Conservation (phyloP, 2,797 vertebrate species). For the Telmatherina bonti region DNA sequence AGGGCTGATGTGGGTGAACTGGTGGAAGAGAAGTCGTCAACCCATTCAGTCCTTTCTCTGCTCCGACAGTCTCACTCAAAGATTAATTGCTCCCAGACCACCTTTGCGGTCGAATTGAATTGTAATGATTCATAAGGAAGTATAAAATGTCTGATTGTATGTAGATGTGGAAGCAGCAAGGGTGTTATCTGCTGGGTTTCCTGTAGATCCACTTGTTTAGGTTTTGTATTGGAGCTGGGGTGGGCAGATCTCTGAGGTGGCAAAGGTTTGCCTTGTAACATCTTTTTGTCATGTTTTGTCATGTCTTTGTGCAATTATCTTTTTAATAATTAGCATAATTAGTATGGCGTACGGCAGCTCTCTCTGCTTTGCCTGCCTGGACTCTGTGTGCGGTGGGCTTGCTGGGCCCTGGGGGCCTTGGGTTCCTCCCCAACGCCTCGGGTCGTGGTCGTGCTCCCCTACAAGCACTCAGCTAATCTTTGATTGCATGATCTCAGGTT, state of each 20-base stretch:
- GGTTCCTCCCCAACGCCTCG: too few species aligned
- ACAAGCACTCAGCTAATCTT: too few species aligned
- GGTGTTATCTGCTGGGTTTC: conserved; percentile 47
- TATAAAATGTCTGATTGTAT: conserved; percentile 69
- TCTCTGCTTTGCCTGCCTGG: too few species aligned
- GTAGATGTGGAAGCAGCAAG: conserved; percentile 51
- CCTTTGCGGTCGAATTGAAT: conserved; percentile 76
- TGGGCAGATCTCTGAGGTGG: background rate
- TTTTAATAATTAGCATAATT: too few species aligned
- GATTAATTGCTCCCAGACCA: conserved; percentile 79
- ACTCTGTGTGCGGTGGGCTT: too few species aligned
- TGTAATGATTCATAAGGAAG: conserved; percentile 78
- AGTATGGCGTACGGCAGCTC: too few species aligned
- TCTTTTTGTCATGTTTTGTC: background rate
- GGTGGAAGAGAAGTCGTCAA: conserved; percentile 70
- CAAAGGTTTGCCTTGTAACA: background rate
- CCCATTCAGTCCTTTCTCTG: conserved; percentile 69
- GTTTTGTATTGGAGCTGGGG: conserved; percentile 37
- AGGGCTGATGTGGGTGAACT: conserved; percentile 76
- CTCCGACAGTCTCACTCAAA: conserved; percentile 62
- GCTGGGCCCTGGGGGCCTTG: too few species aligned
- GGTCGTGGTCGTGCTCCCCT: too few species aligned
- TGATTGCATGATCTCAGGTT: too few species aligned
- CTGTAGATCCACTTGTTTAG: conserved; percentile 45
- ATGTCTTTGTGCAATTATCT: background rate